phyloP scores from a whole-genome alignment of 1,140 invertebrate species.

The Bombus breviceps region DNA sequence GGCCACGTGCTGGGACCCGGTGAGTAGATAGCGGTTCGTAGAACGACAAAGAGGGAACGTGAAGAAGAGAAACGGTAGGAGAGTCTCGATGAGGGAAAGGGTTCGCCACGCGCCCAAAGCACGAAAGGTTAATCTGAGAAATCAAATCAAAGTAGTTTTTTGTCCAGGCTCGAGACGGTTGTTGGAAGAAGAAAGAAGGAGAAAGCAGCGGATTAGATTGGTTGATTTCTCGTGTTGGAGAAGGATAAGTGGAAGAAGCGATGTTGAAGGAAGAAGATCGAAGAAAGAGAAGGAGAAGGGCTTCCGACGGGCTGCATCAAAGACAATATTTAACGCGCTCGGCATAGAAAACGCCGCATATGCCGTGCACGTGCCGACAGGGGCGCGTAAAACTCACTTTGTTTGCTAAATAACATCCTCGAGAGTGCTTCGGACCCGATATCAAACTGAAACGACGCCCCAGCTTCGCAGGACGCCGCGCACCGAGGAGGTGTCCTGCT shows the following conservation, averaged over 20 bases:
- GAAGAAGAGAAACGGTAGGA: background rate
- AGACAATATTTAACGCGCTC: slow-evolving; percentile 80
- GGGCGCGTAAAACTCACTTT: slow-evolving; percentile 76
- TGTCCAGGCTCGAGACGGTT: slow-evolving; percentile 52
- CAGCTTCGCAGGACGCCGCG: slow-evolving; percentile 10
- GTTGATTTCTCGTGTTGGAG: slow-evolving; percentile 59
- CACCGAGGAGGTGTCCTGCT: slow-evolving; percentile 42
- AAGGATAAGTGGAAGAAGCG: slow-evolving; percentile 9
- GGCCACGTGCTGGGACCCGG: slow-evolving; percentile 72
- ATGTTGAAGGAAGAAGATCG: background rate
- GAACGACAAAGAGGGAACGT: background rate
- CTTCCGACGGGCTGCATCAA: slow-evolving; percentile 80
- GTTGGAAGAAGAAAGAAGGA: slow-evolving; percentile 15
- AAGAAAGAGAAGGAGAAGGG: slow-evolving; percentile 58
- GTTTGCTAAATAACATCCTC: slow-evolving; percentile 78
- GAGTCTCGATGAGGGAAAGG: slow-evolving; percentile 64
- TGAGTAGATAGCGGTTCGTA: slow-evolving; percentile 12
- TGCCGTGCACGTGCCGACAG: slow-evolving; percentile 77
- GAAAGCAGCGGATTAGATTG: slow-evolving; percentile 1
- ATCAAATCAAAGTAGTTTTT: slow-evolving; percentile 81
- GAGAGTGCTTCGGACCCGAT: slow-evolving; percentile 58
- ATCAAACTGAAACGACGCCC: background rate
- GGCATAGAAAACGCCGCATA: slow-evolving; percentile 70
- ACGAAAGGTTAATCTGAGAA: slow-evolving; percentile 75
- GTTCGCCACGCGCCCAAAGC: slow-evolving; percentile 77